These are phyloP conservation scores for Podarcis siculus DNA, from an alignment of 2,797 vertebrate species.

Conservation along the genomic window DNA sequence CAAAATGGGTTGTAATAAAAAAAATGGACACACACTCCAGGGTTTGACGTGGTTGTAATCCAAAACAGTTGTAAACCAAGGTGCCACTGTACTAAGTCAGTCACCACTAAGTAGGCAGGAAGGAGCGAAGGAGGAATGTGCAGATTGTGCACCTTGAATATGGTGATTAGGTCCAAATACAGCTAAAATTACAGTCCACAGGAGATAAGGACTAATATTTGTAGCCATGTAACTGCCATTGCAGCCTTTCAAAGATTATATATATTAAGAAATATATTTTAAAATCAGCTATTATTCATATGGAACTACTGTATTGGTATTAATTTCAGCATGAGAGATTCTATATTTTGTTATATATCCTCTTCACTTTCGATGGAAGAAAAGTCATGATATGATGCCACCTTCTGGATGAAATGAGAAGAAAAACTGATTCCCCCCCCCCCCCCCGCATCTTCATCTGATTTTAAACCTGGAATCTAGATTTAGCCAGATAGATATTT, in stretches of 20 bases:
- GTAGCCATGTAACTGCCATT: not conserved
- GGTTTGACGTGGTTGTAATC: too few relatives aligned
- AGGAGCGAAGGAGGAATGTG: too few relatives aligned
- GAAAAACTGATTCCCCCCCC: not conserved
- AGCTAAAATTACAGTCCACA: not conserved
- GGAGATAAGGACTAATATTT: not conserved
- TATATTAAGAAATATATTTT: not conserved
- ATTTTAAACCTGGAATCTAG: slow-evolving; percentile 4
- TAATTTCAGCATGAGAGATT: not conserved
- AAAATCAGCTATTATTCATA: not conserved
- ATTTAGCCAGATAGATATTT: not conserved
- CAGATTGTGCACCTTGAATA: too few relatives aligned
- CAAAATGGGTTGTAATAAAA: too few relatives aligned
- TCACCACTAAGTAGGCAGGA: too few relatives aligned
- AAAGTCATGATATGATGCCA: slow-evolving; percentile 68
- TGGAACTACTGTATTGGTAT: slow-evolving; percentile 20
- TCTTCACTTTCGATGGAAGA: not conserved
- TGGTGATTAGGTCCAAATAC: too few relatives aligned
- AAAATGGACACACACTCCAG: too few relatives aligned
- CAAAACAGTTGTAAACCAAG: not conserved
- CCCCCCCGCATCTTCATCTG: not conserved
- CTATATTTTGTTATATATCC: not conserved
- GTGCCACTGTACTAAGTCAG: too few relatives aligned
- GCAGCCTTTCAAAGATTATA: not conserved
- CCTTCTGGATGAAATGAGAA: slow-evolving; percentile 73